Evolutionary conservation across 23 tunicate species (phyloP), one percentile per base, ranked within the genome.

Genomic region (Botrylloides violaceus): DNA sequence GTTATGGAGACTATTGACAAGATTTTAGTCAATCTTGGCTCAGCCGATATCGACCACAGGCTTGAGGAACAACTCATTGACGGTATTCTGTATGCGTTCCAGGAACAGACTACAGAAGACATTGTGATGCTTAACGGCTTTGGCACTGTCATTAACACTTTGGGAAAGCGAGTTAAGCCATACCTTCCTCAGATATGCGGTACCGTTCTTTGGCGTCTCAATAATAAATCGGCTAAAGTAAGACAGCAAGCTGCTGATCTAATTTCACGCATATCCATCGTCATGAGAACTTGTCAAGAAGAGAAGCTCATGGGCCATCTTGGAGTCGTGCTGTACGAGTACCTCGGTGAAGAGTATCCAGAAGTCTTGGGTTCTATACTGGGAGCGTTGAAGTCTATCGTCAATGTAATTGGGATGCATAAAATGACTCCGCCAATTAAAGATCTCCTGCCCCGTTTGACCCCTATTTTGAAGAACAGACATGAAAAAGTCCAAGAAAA

Each of bases 211-310:
- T 95, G 99, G 99, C 81, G 99, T 6, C 75, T 95, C 61, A 95
- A 95, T 80, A 95, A 95, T 91, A 95, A 95, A 79, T 71, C 99
- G 0, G 99, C 99, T 9, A 95, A 95, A 39, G 99, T 95, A 2
- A 88, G 99, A 12, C 99, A 95, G 79, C 99, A 95, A 75, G 99
- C 99, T 6, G 99, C 99, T 20, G 99, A 95, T 83, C 81, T 95
- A 1, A 95, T 95, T 38, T 82, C 99, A 2, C 84, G 95, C 15
- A 87, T 95, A 29, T 90, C 99, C 2, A 85, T 81, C 21, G 99
- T 95, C 36, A 95, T 95, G 99, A 66, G 85, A 77, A 84, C 96
- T 15, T 95, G 99, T 39, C 96, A 95, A 68, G 99, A 95, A 48
- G 99, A 95, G 64, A 95, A 95, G 65, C 76, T 95, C 21, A 95